A percentile compares a stretch with the other conserved stretches of the same genome.
phyloP scores from a whole-genome alignment of 2,113 vertebrate genomes.

The Picathartes gymnocephalus region DNA sequence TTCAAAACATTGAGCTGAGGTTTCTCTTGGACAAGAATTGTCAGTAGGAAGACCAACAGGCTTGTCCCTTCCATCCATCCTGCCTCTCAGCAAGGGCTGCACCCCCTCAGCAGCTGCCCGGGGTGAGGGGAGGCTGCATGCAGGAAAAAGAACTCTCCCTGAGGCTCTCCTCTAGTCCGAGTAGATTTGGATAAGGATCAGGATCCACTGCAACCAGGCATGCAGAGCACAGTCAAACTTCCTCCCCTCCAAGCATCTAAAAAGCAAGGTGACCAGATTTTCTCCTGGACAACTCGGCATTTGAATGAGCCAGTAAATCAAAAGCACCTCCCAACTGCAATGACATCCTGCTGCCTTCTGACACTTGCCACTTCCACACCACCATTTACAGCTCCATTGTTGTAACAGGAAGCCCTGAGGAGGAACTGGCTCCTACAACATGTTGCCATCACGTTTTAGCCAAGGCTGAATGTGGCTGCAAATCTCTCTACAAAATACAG shows the following conservation, averaged over 20 bases:
- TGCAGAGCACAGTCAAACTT: not conserved
- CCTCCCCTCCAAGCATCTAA: not conserved
- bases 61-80: not conserved
- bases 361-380: constrained; percentile 38
- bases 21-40: not conserved
- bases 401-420: constrained; percentile 39
- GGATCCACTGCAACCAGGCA: not conserved
- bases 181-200: not conserved
- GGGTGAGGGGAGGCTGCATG: not conserved
- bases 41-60: not conserved
- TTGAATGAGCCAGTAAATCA: not conserved
- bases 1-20: not conserved
- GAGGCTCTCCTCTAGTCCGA: not conserved
- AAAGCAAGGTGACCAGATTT: not conserved
- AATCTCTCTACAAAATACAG: constrained; percentile 61
- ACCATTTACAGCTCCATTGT: constrained; percentile 43
- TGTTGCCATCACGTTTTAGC: constrained; percentile 38
- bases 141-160: not conserved
- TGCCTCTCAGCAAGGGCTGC: not conserved
- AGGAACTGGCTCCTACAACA: constrained; percentile 49
- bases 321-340: constrained; percentile 21
- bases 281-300: not conserved
- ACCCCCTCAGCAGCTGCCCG: not conserved
- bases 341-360: constrained; percentile 26
- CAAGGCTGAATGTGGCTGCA: constrained; percentile 50